These are phyloP conservation scores for Salpingus planirostris DNA, from an alignment of 2,888 invertebrate genomes.

Conservation along the genomic window DNA sequence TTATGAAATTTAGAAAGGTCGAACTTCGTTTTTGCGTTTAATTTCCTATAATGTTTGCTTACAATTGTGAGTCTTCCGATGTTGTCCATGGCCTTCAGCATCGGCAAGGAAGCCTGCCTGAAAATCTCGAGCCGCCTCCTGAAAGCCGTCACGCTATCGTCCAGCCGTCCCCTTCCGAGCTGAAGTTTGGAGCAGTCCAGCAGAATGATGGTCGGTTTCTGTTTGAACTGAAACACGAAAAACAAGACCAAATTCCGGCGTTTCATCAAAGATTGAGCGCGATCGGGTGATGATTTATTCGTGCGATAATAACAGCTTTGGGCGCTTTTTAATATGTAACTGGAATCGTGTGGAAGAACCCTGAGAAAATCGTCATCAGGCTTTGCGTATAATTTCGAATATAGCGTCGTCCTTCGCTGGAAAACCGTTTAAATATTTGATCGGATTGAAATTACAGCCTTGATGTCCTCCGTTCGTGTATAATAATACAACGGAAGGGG, in stretches of 20 bases:
- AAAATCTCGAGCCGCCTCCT: slow-evolving; percentile 76
- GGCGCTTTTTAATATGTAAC: neutral
- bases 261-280: neutral
- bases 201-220: slow-evolving; percentile 70
- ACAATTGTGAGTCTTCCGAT: slow-evolving; percentile 77
- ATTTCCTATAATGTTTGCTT: too few species aligned
- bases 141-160: slow-evolving; percentile 82
- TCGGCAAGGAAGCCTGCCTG: slow-evolving; percentile 77
- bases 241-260: neutral
- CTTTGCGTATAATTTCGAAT: slow-evolving; percentile 8
- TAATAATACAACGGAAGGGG: neutral
- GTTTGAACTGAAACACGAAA: slow-evolving; percentile 54
- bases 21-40: too few species aligned
- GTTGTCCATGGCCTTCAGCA: slow-evolving; percentile 78
- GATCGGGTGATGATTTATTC: slow-evolving; percentile 2
- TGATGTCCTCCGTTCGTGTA: neutral
- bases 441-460: slow-evolving; percentile 1
- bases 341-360: too few species aligned
- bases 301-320: slow-evolving; percentile 3
- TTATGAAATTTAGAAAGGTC: too few species aligned
- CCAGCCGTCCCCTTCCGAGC: slow-evolving; percentile 71
- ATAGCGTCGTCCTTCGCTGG: slow-evolving; percentile 5
- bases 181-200: slow-evolving; percentile 88
- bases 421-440: slow-evolving; percentile 9
- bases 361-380: slow-evolving; percentile 5